Evolutionary conservation across 2,888 invertebrate species (phyloP), one percentile per base, ranked within the genome.

Genomic region (Macaria liturata): DNA sequence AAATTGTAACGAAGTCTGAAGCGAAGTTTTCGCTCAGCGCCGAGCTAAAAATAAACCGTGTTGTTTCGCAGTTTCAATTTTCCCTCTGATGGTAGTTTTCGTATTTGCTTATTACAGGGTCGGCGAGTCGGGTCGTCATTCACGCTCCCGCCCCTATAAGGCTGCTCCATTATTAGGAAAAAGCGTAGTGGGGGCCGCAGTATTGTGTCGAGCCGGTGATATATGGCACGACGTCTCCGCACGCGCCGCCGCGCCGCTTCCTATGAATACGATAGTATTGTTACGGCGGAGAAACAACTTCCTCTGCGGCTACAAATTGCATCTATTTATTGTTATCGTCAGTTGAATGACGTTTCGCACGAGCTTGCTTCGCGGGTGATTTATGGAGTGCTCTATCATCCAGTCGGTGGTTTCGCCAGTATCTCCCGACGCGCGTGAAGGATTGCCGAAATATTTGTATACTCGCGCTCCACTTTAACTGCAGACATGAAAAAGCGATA

Each of bases 151-250:
- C 55, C 55, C 42, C 9, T 55, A 57, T 61, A 58, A 51, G 55
- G 57, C 57, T 59, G 59, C 58, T 61, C 58, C 61, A 62, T 65
- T 69, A 68, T 65, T 63, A 64, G 62, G 60, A 54, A 63, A 62
- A 66, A 67, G 60, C 56, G 56, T 55, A 56, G 50, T 65, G 57
- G 64, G 46, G 62, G 61, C 61, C 57, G 59, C 64, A 61, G 61
- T 65, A 63, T 67, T 62, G 62, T 68, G 59, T 61, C 55, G 57
- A 60, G 62, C 59, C 65, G 64, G 63, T 68, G 69, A 69, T 69
- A 68, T 63, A 68, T 69, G 60, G 64, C 61, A 46, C 51, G 60
- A 46, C 57, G 61, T 62, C 61, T 62, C 50, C 9, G n/a, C 42
- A 57, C 52, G 30, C 54, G 45, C 51, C 20, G 20, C 20, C 20